Evolutionary conservation across 2,888 invertebrate genomes (phyloP).

Genomic region (Baccha elongata): DNA sequence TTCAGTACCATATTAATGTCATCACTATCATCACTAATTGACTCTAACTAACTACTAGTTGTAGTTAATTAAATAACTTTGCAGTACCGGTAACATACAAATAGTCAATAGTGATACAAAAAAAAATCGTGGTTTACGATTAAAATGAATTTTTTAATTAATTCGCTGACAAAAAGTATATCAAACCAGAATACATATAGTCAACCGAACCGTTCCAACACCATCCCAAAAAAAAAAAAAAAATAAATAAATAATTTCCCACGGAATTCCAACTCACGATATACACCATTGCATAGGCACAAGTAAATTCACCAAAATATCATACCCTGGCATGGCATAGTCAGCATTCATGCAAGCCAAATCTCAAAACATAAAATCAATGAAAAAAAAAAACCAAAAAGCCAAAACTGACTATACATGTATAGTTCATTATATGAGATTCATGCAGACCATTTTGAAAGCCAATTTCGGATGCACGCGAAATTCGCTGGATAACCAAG

Average conservation of each 20-base stretch:
- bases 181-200: too few relatives aligned
- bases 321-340: conserved; percentile 13
- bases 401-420: background rate
- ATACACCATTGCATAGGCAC: conserved; percentile 20
- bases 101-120: too few relatives aligned
- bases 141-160: too few relatives aligned
- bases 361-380: conserved; percentile 5
- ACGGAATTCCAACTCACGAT: conserved; percentile 63
- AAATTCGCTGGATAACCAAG: conserved; percentile 25
- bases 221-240: conserved; percentile 4
- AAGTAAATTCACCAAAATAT: conserved; percentile 17
- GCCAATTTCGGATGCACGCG: conserved; percentile 60
- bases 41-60: too few relatives aligned
- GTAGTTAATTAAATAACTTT: too few relatives aligned
- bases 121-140: too few relatives aligned
- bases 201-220: too few relatives aligned
- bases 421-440: conserved; percentile 45
- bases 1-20: too few relatives aligned
- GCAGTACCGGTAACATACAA: too few relatives aligned
- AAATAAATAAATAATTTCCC: conserved; percentile 51
- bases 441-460: conserved; percentile 46
- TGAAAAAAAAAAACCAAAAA: conserved; percentile 25
- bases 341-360: conserved; percentile 30
- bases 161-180: too few relatives aligned
- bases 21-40: too few relatives aligned